Evolutionary conservation across 2,888 invertebrate species (phyloP), one percentile per base, ranked within the genome.

Genomic region (Spisula subtruncata): DNA sequence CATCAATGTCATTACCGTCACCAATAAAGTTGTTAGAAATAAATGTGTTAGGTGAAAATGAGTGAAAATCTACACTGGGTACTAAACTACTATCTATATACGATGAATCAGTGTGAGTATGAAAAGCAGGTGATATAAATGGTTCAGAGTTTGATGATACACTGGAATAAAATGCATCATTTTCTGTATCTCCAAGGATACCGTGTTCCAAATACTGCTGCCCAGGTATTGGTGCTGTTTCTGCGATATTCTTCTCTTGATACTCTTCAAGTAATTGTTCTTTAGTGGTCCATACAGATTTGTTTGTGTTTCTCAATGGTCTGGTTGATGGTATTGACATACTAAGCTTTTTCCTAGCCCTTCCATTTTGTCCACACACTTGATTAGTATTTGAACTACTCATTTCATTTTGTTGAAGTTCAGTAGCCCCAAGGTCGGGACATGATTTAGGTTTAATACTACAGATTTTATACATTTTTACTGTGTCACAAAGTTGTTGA

Each of bases 11-110:
- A 83, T 29, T 82, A 85, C 88, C 90, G 79, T 79, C 81, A 89
- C 88, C 89, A 86, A 51, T 16, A 66, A 48, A 51, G 18, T 14
- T 51, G 82, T 89, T 86, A 87, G 81, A 75, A 82, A 85, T 79
- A 85, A 81, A 88, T 10, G 66, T 81, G 82, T 86, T 84, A 85
- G 90, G 84, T 20, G 81, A 71, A 81, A 89, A 85, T 16, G 91
- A 79, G 85, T 89, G 86, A 82, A 90, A 84, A 71, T 89, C 91
- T 56, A 84, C 89, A 51, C 79, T 82, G 60, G 84, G 85, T 4
- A 85, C 82, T 51, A 86, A 46, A 80, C 84, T 91, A 48, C 35
- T 32, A 32, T 90, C 83, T 29, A 84, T 16, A 75, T 16, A 25
- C 51, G 79, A 14, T 41, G 81, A 48, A 6, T 79, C 79, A 79